Evolutionary conservation across 2,797 vertebrate species (phyloP).

Genomic region (Nannoperca australis): DNA sequence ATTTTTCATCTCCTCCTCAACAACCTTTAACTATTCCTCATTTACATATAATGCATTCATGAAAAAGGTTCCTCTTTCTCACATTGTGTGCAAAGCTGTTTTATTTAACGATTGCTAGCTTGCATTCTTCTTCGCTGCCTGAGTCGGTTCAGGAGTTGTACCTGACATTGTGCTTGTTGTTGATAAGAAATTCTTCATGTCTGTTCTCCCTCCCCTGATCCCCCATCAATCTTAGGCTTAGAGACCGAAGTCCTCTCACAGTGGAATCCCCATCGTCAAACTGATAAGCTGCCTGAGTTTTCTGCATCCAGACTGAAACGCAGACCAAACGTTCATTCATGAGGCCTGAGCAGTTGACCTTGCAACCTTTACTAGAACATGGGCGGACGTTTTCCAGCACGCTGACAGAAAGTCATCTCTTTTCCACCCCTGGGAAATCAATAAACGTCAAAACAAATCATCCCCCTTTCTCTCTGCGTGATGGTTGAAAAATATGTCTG

Average conservation of each 20-base stretch:
- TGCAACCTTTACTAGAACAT: constrained; percentile 40
- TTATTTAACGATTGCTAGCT: no score
- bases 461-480: constrained; percentile 14
- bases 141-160: background rate
- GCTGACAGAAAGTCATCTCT: constrained; percentile 61
- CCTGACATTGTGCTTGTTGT: background rate
- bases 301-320: constrained; percentile 8
- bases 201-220: background rate
- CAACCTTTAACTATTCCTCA: background rate
- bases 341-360: constrained; percentile 47
- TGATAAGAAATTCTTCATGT: background rate
- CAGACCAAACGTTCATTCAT: background rate
- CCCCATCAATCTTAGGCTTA: background rate
- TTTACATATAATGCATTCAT: background rate
- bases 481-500: constrained; percentile 27
- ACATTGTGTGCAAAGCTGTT: background rate
- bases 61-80: background rate
- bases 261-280: constrained; percentile 4
- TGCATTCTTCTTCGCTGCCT: no score
- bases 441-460: constrained; percentile 68
- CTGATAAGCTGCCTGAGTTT: background rate
- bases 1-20: background rate
- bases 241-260: background rate
- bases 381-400: constrained; percentile 45
- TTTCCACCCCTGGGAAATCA: constrained; percentile 30